Percentiles rank a stretch among this genome's conserved stretches.
Evolutionary conservation across 1,140 invertebrate species (phyloP).

Genomic region (Papilio aristodemus): DNA sequence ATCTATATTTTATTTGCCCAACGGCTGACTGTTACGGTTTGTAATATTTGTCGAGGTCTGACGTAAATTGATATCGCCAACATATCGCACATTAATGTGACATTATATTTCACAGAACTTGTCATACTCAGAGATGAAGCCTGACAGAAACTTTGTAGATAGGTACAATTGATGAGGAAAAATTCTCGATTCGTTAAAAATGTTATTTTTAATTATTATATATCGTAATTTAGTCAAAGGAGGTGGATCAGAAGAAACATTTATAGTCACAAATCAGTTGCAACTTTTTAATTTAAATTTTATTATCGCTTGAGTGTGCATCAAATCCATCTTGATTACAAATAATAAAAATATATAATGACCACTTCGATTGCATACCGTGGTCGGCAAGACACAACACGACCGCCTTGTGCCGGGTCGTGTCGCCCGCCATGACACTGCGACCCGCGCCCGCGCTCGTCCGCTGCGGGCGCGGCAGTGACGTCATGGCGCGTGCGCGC

Average conservation of each 20-base stretch:
- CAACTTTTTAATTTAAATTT: too few species aligned
- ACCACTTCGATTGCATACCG: too few species aligned
- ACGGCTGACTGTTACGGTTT: background rate
- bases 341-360: too few species aligned
- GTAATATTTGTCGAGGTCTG: background rate
- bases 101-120: constrained; percentile 10
- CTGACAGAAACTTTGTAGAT: background rate
- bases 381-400: too few species aligned
- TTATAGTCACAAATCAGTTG: too few species aligned
- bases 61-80: background rate
- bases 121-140: background rate
- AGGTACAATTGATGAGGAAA: background rate
- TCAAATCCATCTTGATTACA: too few species aligned
- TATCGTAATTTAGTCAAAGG: too few species aligned
- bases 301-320: too few species aligned
- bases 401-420: too few species aligned
- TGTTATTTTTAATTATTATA: too few species aligned
- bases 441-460: background rate
- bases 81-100: background rate
- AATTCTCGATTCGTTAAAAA: background rate
- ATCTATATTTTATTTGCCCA: background rate
- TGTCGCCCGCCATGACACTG: background rate
- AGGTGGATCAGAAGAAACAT: too few species aligned
- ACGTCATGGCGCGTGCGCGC: constrained; percentile 22
- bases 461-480: constrained; percentile 11